These are phyloP conservation scores for Oasisia sp. DNA, from an alignment of 2,888 invertebrate genomes.

Conservation along the genomic window DNA sequence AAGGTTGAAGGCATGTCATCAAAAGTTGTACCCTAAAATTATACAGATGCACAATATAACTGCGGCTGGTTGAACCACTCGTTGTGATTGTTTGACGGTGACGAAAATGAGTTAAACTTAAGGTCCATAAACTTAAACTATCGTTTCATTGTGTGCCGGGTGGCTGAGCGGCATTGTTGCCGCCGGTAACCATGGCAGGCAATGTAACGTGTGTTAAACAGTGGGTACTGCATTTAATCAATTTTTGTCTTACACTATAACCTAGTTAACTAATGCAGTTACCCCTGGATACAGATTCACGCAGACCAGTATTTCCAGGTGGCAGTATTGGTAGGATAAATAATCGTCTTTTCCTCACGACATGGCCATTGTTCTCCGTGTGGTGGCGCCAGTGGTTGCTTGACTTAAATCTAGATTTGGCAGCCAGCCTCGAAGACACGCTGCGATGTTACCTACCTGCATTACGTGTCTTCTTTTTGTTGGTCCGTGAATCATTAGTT, in stretches of 20 bases:
- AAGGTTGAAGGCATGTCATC: background rate
- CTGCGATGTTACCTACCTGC: background rate
- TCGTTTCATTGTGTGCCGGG: background rate
- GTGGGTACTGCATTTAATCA: background rate
- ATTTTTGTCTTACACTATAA: background rate
- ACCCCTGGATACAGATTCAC: constrained; percentile 2
- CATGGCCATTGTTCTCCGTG: background rate
- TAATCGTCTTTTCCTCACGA: background rate
- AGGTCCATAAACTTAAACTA: too few species aligned
- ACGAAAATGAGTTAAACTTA: background rate
- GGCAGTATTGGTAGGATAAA: background rate
- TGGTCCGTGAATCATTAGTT: background rate
- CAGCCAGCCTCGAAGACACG: background rate
- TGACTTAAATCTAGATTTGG: background rate
- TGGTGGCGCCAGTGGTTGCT: background rate
- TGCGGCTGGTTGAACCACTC: background rate
- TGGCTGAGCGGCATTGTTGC: background rate
- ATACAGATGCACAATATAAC: background rate
- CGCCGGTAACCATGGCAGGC: background rate
- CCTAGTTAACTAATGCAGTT: background rate
- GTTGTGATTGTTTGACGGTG: background rate
- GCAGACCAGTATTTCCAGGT: background rate
- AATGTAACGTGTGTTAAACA: background rate
- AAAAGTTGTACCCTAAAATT: background rate
- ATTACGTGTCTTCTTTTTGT: background rate